A percentile compares a stretch with the other conserved stretches of the same genome.
phyloP scores from a whole-genome alignment of 2,113 vertebrate species.

The Ciconia stormi region DNA sequence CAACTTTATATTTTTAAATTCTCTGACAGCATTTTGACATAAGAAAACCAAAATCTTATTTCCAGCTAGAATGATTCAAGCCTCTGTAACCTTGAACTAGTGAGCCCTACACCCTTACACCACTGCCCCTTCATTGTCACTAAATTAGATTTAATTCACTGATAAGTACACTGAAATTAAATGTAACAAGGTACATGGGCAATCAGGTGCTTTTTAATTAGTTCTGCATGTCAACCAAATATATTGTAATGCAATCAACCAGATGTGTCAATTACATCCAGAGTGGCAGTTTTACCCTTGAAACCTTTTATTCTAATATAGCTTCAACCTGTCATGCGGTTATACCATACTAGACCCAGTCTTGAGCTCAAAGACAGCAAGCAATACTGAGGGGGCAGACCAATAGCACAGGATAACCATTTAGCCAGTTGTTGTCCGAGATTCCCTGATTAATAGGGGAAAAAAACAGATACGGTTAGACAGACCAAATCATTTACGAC shows the following conservation, averaged over 20 bases:
- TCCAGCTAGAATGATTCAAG: neutral
- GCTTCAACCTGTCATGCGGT: neutral
- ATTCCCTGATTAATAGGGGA: neutral
- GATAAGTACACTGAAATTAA: conserved; percentile 40
- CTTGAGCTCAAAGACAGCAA: neutral
- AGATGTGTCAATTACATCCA: conserved; percentile 18
- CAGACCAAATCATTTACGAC: neutral
- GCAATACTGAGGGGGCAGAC: accelerated
- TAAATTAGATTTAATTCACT: conserved; percentile 51
- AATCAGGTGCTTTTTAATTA: conserved; percentile 60
- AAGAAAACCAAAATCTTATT: neutral
- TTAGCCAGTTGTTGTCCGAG: neutral
- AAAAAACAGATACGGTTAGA: neutral
- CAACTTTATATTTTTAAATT: accelerated
- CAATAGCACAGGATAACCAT: neutral
- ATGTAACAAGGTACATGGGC: conserved; percentile 13
- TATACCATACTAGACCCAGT: neutral
- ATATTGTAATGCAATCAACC: conserved; percentile 25
- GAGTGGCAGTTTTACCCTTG: neutral
- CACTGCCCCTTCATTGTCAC: conserved; percentile 37
- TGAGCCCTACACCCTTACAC: neutral
- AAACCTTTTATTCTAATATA: neutral
- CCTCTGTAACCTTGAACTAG: neutral
- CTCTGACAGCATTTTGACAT: neutral
- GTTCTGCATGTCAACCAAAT: conserved; percentile 47